Evolutionary conservation across 2,888 invertebrate genomes (phyloP).

Genomic region (Thymelicus sylvestris): DNA sequence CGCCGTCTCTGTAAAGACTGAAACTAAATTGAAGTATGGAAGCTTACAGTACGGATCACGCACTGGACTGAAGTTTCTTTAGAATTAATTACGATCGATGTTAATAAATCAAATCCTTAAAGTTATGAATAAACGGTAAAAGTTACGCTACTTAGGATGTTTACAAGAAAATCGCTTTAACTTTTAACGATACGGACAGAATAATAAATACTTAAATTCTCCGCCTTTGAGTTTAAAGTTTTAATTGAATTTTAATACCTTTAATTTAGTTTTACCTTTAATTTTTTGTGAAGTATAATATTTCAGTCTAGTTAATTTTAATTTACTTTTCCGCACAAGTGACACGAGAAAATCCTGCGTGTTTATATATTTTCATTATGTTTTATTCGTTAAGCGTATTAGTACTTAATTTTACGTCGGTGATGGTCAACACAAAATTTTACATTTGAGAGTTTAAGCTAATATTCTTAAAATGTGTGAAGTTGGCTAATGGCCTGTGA

Average conservation of each 20-base stretch:
- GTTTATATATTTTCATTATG: no score
- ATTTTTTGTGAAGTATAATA: no score
- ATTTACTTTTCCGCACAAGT: no score
- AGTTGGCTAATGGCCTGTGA: no score
- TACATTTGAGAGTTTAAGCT: no score
- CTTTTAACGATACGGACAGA: slow-evolving; percentile 19
- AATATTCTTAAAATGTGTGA: no score
- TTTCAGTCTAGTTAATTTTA: no score
- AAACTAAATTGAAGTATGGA: background rate
- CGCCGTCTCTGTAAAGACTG: slow-evolving; percentile 24
- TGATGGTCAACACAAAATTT: no score
- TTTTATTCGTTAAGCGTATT: no score
- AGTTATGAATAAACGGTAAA: background rate
- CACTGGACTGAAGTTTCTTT: background rate
- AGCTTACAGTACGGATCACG: background rate
- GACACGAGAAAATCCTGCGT: no score
- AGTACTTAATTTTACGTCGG: no score
- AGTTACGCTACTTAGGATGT: slow-evolving; percentile 19
- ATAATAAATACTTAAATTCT: background rate
- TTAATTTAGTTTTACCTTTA: no score
- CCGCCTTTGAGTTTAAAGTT: background rate
- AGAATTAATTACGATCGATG: slow-evolving; percentile 16
- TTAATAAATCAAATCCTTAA: slow-evolving; percentile 10
- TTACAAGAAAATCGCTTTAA: slow-evolving; percentile 19
- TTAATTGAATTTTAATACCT: slow-evolving; percentile 16